Evolutionary conservation across 2,113 vertebrate species (phyloP), one percentile per base, ranked within the genome.

Genomic region (Heloderma charlesbogerti): DNA sequence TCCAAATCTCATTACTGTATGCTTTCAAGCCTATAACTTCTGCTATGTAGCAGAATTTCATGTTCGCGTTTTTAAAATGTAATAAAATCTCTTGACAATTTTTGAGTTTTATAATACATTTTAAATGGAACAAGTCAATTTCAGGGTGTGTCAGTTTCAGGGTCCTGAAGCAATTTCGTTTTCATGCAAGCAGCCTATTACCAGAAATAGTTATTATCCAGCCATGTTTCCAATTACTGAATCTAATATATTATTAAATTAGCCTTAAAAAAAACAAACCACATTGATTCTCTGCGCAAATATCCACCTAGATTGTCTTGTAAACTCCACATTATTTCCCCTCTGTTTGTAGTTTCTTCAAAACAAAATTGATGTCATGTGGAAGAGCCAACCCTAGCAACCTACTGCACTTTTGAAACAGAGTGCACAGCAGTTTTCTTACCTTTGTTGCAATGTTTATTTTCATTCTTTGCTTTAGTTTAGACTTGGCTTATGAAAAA

Each of bases 211-310:
- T 87, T 87, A 92, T 91, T 93, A 25, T 43, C 27, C 66, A 91
- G 85, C 40, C 29, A 77, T 89, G 40, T 91, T 93, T 85, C 93
- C 90, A 90, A 66, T 90, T 89, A 87, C 86, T 92, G 93, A 67
- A 45, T 71, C 92, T 40, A 87, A 78, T 90, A 37, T 57, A 67
- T 81, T 94, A 94, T 95, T 60, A 57, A 93, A 74, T 88, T 91
- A 80, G 85, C 75, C 54, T 13, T 84, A 5, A 74, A 83, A 90
- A 91, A 81, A 1, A 54, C 6, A 7, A 20, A 63, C 16, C 16
- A 63, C 20, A 13, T 0, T 60, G 0, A 16, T 48, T 90, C 82
- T 92, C 15, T 88, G 91, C 43, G 89, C 20, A 1, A 63, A 79
- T 25, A 93, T 93, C 91, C 54, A 86, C 72, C 27, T n/a, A 87